Percentiles rank a stretch among this genome's conserved stretches.
Conservation (phyloP, 2,113 vertebrate genomes). For the Felis catus region F.catus_Fca126_mat1.0 CM031428.1:22157501-22158000, state of each 20-base stretch:
- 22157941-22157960: no score
- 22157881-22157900: no score
- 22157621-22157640: not conserved
- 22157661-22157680: not conserved
- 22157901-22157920: no score
- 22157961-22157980: no score
- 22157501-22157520: not conserved
- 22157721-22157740: not conserved
- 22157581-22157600: not conserved
- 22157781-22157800: not conserved
- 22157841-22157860: not conserved
- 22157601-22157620: not conserved
- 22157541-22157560: not conserved
- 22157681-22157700: not conserved
- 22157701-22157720: not conserved
- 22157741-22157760: not conserved
- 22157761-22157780: not conserved
- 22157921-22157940: no score
- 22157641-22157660: not conserved
- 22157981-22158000: no score
- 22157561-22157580: not conserved
- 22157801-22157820: not conserved
- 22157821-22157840: not conserved
- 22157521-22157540: not conserved
- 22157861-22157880: not conserved